Evolutionary conservation across 2,888 invertebrate genomes (phyloP).

Genomic region (Nephrotoma guestfalica): DNA sequence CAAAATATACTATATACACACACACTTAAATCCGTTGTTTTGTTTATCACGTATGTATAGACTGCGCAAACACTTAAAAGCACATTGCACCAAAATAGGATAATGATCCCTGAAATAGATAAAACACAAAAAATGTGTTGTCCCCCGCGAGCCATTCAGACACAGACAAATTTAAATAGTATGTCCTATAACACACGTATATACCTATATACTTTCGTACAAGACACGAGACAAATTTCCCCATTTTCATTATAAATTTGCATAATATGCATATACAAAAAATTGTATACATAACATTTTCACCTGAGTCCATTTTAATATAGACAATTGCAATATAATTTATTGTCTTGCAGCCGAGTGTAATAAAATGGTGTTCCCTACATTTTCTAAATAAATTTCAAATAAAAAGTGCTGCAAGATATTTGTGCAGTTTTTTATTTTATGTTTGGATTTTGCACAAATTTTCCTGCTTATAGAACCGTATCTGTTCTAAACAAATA

Average conservation of each 20-base stretch:
- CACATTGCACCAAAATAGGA: neutral
- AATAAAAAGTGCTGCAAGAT: neutral
- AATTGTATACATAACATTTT: neutral
- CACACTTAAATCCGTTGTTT: neutral
- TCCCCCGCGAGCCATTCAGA: neutral
- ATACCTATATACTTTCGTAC: neutral
- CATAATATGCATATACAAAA: neutral
- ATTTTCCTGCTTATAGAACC: neutral
- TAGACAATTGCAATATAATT: neutral
- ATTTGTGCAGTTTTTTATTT: neutral
- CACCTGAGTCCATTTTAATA: neutral
- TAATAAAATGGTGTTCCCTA: neutral
- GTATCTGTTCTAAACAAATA: neutral
- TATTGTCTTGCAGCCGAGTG: neutral
- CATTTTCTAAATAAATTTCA: neutral
- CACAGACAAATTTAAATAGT: neutral
- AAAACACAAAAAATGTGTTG: neutral
- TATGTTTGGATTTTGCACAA: neutral
- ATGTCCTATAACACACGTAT: neutral
- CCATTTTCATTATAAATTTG: neutral
- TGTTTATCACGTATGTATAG: neutral
- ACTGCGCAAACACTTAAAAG: neutral
- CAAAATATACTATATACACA: neutral
- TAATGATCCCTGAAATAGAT: neutral
- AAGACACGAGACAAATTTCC: neutral